Conservation (phyloP, 2,113 vertebrate genomes). For the Orthonyx spaldingii region DNA sequence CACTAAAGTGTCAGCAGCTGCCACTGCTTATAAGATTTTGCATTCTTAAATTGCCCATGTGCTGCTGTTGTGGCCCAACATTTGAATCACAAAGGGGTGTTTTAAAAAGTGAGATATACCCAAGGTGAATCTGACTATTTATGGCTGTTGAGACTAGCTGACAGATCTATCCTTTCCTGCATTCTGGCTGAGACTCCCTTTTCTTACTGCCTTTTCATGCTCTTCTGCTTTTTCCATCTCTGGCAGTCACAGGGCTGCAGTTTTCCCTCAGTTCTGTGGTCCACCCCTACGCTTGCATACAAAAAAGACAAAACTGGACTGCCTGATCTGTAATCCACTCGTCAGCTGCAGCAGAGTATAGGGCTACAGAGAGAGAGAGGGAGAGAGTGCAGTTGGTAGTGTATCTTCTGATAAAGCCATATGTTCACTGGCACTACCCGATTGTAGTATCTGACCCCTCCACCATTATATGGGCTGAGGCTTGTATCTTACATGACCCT, state of each 20-base stretch:
- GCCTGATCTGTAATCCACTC: background rate
- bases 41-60: background rate
- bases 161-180: background rate
- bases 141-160: background rate
- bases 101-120: background rate
- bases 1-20: background rate
- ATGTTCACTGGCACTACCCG: background rate
- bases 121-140: accelerated
- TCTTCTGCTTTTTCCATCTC: background rate
- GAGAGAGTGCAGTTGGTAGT: background rate
- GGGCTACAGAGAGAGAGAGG: background rate
- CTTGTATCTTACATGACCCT: background rate
- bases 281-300: background rate
- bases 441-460: background rate
- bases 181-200: background rate
- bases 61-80: background rate
- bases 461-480: background rate
- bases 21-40: background rate
- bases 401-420: background rate
- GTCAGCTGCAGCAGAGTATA: background rate
- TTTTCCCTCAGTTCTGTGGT: background rate
- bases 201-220: background rate
- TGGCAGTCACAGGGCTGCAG: background rate
- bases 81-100: background rate
- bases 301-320: background rate